Base-by-base conservation (phyloP, 2,113 vertebrate species). In the Macrotus californicus region DNA sequence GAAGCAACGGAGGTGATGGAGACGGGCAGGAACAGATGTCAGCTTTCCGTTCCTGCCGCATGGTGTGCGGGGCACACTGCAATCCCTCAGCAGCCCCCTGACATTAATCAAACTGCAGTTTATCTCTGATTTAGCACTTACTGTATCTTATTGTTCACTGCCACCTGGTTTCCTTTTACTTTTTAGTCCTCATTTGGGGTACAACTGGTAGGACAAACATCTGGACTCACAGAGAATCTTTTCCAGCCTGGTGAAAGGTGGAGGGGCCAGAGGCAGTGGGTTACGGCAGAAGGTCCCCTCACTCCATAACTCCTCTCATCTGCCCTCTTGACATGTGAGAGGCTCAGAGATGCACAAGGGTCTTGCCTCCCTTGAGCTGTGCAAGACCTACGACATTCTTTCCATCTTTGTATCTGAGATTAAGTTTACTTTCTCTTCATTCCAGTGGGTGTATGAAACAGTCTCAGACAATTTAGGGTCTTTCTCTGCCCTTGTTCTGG, bases 11-110 rank as follows among this genome's bases (percentile, higher is more conserved):
- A 29, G 41, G n/a, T 6, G 1, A 19, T 2, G 18, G 67, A 48
- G 52, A 6, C 0, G 9, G 14, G 19, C 18, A 0, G 8, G 79
- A 46, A 4, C 3, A 26, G 41, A 54, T 0, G 77, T 7, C 22
- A 26, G 46, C 67, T 87, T 9, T 50, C 61, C 2, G 2, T 39
- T 34, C 21, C 9, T 1, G 4, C 21, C 39, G 22, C 16, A 0
- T 3, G 12, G 1, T 8, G 3, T 12, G 41, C 46, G 24, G 52
- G 21, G 81, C 75, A 76, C 43, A 15, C 48, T 6, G 59, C 69
- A 21, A 13, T 26, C 41, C 41, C 46, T 46, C 31, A 39, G 66
- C 73, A 72, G 50, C 81, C 79, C 36, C 87, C 75, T 92, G 85
- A 94, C 43, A 36, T 76, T 66, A 41, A 41, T 77, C 70, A 86